These are phyloP conservation scores for Zapus hudsonius DNA, from an alignment of 2,113 vertebrate species.

Conservation along the genomic window DNA sequence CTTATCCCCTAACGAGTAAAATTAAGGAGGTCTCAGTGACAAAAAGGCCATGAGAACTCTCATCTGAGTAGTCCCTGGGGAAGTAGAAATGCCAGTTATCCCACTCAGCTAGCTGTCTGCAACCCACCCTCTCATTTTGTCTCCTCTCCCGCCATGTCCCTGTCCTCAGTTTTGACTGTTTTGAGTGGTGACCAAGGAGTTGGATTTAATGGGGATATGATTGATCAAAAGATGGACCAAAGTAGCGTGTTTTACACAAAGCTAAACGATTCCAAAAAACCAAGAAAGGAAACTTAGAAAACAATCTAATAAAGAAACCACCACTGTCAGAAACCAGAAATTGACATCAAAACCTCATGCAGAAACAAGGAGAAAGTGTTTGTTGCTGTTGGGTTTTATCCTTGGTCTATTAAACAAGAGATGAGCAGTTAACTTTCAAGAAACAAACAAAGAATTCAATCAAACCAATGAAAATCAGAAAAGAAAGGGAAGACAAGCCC, in stretches of 20 bases:
- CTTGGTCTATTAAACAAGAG: constrained; percentile 75
- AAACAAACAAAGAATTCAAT: constrained; percentile 82
- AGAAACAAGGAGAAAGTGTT: constrained; percentile 84
- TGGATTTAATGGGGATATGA: constrained; percentile 84
- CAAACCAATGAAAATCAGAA: constrained; percentile 80
- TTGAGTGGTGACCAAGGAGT: constrained; percentile 84
- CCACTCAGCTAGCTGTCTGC: neutral
- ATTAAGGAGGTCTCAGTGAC: neutral
- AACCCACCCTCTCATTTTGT: neutral
- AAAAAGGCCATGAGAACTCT: neutral
- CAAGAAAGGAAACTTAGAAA: constrained; percentile 90
- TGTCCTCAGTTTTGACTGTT: constrained; percentile 87
- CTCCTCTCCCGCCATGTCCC: neutral
- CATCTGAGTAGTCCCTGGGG: neutral
- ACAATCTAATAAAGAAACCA: constrained; percentile 82
- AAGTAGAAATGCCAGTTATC: neutral
- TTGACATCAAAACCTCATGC: constrained; percentile 92
- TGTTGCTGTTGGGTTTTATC: constrained; percentile 78
- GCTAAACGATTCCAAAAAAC: constrained; percentile 87
- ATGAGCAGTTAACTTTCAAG: constrained; percentile 81
- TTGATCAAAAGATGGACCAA: constrained; percentile 93
- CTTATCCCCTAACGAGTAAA: neutral
- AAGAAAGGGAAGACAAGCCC: constrained; percentile 86
- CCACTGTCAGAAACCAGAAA: constrained; percentile 85
- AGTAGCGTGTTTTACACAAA: constrained; percentile 90